phyloP scores from a whole-genome alignment of 2,888 invertebrate species.

The Ceratothoa steindachneri region DNA sequence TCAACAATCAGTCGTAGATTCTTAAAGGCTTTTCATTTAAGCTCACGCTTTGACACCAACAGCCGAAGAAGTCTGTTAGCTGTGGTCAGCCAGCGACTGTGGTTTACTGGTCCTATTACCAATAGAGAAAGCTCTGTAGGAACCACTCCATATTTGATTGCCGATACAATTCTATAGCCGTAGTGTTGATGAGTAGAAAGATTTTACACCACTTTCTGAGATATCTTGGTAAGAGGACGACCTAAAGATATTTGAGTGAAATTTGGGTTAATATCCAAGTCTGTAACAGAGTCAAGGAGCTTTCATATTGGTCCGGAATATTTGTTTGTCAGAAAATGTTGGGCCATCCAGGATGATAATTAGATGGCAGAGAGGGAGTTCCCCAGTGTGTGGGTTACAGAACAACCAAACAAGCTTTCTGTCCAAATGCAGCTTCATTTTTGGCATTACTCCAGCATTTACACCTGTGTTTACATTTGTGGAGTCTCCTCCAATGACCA shows the following conservation, averaged over 20 bases:
- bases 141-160: constrained; percentile 18
- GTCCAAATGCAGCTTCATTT: constrained; percentile 9
- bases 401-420: constrained; percentile 24
- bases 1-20: constrained; percentile 17
- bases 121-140: constrained; percentile 11
- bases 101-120: constrained; percentile 18
- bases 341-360: constrained; percentile 3
- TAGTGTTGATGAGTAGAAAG: constrained; percentile 28
- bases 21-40: constrained; percentile 19
- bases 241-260: neutral
- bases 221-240: neutral
- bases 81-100: constrained; percentile 26
- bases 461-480: constrained; percentile 20
- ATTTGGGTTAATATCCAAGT: constrained; percentile 3
- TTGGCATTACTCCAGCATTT: neutral
- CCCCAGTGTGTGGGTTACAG: constrained; percentile 23
- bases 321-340: neutral
- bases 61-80: constrained; percentile 7
- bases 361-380: neutral
- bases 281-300: neutral
- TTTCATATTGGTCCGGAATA: neutral
- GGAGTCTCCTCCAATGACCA: neutral
- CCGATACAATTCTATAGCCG: constrained; percentile 22
- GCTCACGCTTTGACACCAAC: constrained; percentile 17
- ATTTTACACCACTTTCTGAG: neutral